phyloP scores from a whole-genome alignment of 2,888 invertebrate genomes.

The Lochmaea crataegi region DNA sequence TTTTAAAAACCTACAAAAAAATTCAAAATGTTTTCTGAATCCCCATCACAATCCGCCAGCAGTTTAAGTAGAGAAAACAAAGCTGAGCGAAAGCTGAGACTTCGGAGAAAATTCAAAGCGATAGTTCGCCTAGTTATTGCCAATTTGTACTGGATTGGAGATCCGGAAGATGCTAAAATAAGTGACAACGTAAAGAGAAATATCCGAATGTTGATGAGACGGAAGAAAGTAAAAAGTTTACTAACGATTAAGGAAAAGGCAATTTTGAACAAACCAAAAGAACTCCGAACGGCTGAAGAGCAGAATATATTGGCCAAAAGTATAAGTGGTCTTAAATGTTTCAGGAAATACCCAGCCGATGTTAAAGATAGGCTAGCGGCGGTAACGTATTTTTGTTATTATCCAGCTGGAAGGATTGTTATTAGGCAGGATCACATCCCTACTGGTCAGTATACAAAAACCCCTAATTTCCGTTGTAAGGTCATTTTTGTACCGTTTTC shows the following conservation, averaged over 20 bases:
- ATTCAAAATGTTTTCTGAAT: background rate
- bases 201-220: slow-evolving; percentile 62
- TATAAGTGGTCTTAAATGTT: slow-evolving; percentile 73
- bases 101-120: slow-evolving; percentile 70
- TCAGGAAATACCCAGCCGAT: slow-evolving; percentile 59
- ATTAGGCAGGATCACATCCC: slow-evolving; percentile 71
- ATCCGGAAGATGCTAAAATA: slow-evolving; percentile 64
- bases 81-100: slow-evolving; percentile 55
- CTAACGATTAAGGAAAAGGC: slow-evolving; percentile 69
- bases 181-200: slow-evolving; percentile 69
- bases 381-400: slow-evolving; percentile 72
- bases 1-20: background rate
- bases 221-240: slow-evolving; percentile 53
- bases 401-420: slow-evolving; percentile 70
- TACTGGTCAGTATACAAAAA: background rate
- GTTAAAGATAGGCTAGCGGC: slow-evolving; percentile 72
- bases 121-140: slow-evolving; percentile 69
- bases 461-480: background rate
- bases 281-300: slow-evolving; percentile 71
- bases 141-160: slow-evolving; percentile 71
- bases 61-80: slow-evolving; percentile 41
- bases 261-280: slow-evolving; percentile 69
- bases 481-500: background rate
- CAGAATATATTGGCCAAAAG: slow-evolving; percentile 70
- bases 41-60: background rate